Conservation (phyloP, 2,888 invertebrate species). For the Catocala nupta region DNA sequence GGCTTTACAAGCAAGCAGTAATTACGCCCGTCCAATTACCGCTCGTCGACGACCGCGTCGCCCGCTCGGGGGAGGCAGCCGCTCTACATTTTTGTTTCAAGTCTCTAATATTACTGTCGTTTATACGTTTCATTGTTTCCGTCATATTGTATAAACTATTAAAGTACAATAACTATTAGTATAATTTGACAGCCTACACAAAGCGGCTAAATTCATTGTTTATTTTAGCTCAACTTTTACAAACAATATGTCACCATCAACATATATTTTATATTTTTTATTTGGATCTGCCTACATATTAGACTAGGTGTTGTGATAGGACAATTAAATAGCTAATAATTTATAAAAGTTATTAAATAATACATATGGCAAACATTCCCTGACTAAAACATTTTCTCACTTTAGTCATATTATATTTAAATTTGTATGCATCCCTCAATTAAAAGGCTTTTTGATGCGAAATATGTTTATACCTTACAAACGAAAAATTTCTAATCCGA, state of each 20-base stretch:
- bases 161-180: conserved; percentile 11
- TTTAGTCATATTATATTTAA: too few species aligned
- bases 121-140: conserved; percentile 27
- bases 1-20: conserved; percentile 85
- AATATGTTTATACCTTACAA: too few species aligned
- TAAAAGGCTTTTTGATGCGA: too few species aligned
- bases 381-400: conserved; percentile 7
- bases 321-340: conserved; percentile 8
- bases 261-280: too few species aligned
- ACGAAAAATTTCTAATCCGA: too few species aligned
- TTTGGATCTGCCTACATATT: too few species aligned
- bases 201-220: too few species aligned
- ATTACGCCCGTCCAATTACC: conserved; percentile 83
- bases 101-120: conserved; percentile 52
- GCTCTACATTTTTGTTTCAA: conserved; percentile 63
- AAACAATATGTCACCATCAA: too few species aligned
- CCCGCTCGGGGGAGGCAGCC: conserved; percentile 54
- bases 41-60: conserved; percentile 59
- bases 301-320: background rate
- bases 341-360: conserved; percentile 15
- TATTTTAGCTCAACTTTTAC: too few species aligned
- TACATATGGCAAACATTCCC: conserved; percentile 19
- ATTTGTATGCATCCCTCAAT: too few species aligned
- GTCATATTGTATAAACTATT: conserved; percentile 31
- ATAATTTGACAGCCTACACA: background rate